Base-by-base conservation (phyloP, 2,113 vertebrate genomes). In the Daphoenositta chrysoptera region DNA sequence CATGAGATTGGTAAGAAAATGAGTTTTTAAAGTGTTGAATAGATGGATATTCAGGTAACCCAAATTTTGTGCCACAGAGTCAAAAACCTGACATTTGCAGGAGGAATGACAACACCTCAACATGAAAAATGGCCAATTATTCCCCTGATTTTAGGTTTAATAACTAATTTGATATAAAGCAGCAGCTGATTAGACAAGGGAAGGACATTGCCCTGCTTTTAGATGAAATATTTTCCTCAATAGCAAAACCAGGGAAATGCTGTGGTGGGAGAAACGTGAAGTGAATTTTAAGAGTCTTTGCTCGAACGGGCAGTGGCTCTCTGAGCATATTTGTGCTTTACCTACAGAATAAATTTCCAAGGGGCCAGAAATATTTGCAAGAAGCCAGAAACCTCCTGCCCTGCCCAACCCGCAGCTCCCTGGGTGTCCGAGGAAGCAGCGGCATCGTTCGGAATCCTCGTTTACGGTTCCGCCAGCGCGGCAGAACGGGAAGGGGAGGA, bases 361-460 rank as follows among this genome's bases (percentile, higher is more conserved):
- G 28, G 81, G 28, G 58, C 22, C 68, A 47, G 96, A 94, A 95
- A 94, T 68, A n/a, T 68, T 87, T 93, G 26, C 83, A 69, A 71
- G 89, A 14, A 80, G 84, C 54, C 81, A 91, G 80, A 94, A 95
- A 89, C 57, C 84, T 95, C 83, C 94, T 85, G 84, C 48, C 51
- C 82, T 27, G 2, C 86, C 68, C 83, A 70, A 8, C 54, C 27
- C 4, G 14, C 60, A 57, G 1, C 89, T 90, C 89, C 47, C 87
- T 83, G 95, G 91, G 96, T 90, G 96, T 97, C 90, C 57, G 0
- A 16, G 84, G 89, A 84, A 79, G 89, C 82, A 65, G 89, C 94
- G 60, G 75, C 11, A 63, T 61, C 64, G 4, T 82, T 91, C 77
- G 93, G 79, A 71, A 71, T 9, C 15, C 83, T 51, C 4, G 9